These are phyloP conservation scores for Caenorhabditis sp. DNA, from an alignment of 2,888 invertebrate genomes.

Conservation along the genomic window DNA sequence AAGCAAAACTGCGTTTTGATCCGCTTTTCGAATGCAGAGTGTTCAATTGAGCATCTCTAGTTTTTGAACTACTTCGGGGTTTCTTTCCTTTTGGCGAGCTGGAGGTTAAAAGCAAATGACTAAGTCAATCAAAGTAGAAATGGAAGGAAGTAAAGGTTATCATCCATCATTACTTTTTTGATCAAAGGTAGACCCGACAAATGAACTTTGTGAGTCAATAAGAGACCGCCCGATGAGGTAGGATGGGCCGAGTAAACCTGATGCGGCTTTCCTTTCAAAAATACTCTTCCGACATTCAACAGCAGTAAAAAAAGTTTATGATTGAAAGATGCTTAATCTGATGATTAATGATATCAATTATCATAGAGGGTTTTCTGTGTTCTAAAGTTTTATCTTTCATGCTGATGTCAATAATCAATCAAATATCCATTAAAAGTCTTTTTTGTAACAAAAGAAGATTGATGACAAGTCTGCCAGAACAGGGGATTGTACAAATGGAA, in stretches of 20 bases:
- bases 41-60: neutral
- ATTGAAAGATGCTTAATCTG: neutral
- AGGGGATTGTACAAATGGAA: neutral
- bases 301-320: slow-evolving; percentile 12
- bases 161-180: slow-evolving; percentile 9
- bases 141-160: neutral
- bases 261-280: neutral
- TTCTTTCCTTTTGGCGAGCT: too few species aligned
- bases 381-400: neutral
- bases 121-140: too few species aligned
- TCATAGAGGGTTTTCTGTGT: neutral
- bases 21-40: neutral
- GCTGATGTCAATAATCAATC: neutral
- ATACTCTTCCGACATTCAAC: neutral
- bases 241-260: slow-evolving; percentile 16
- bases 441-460: too few species aligned
- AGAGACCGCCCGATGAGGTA: slow-evolving; percentile 15
- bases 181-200: neutral
- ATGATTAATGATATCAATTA: too few species aligned
- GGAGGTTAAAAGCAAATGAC: too few species aligned
- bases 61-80: neutral
- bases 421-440: neutral
- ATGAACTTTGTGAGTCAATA: slow-evolving; percentile 32
- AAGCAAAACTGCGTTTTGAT: slow-evolving; percentile 11
- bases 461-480: neutral